Evolutionary conservation across 2,113 vertebrate genomes (phyloP).

Genomic region (Rousettus leschenaultii): DNA sequence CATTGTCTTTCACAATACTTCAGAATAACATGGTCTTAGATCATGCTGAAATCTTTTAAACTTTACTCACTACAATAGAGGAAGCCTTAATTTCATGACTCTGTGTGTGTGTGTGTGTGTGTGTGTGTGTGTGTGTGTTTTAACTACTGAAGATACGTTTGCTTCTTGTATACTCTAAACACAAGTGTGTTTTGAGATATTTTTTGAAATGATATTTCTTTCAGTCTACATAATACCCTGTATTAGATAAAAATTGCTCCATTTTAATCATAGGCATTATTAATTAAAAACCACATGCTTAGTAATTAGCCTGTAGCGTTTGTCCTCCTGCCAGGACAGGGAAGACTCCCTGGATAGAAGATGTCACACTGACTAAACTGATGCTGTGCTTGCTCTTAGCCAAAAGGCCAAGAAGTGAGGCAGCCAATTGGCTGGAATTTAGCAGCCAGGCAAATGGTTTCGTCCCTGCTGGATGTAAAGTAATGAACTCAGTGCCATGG

Average conservation of each 20-base stretch:
- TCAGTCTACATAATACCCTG: not conserved
- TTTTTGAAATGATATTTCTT: slow-evolving; percentile 7
- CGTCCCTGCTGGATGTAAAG: not conserved
- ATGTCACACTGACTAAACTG: slow-evolving; percentile 31
- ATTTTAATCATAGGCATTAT: slow-evolving; percentile 53
- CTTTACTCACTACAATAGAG: not conserved
- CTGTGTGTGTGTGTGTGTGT: not conserved
- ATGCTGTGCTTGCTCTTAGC: slow-evolving; percentile 44
- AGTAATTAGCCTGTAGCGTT: slow-evolving; percentile 48
- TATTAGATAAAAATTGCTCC: slow-evolving; percentile 40
- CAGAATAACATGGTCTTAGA: not conserved
- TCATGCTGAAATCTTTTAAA: not conserved
- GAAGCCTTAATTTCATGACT: not conserved
- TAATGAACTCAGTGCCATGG: not conserved
- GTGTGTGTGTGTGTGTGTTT: not conserved
- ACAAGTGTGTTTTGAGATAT: not conserved
- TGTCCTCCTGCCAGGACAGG: slow-evolving; percentile 57
- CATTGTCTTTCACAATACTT: not conserved
- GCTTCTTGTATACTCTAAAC: not conserved
- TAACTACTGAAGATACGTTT: not conserved
- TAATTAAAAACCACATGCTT: slow-evolving; percentile 68
- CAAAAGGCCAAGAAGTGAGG: slow-evolving; percentile 62
- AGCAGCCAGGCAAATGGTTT: slow-evolving; percentile 40
- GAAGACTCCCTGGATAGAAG: slow-evolving; percentile 57
- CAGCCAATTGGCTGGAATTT: slow-evolving; percentile 32